Percentiles rank a stretch among this genome's conserved stretches.
These are phyloP conservation scores for Crotalus tigris DNA, from an alignment of 2,113 vertebrate species.

Conservation along the genomic window DNA sequence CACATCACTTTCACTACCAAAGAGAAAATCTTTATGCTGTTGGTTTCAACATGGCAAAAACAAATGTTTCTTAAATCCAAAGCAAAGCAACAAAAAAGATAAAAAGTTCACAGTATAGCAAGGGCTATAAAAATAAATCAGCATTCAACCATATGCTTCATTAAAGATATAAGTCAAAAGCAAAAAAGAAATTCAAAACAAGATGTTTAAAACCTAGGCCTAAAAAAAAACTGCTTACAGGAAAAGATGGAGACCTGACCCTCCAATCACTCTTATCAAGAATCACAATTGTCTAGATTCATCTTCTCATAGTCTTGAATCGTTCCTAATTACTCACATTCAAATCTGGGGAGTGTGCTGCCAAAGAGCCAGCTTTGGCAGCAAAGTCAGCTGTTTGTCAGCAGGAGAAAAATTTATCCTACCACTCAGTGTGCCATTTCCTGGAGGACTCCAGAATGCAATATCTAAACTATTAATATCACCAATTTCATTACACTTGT, in stretches of 20 bases:
- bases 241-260: neutral
- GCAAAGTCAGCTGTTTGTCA: neutral
- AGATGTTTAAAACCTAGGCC: neutral
- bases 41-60: neutral
- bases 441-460: neutral
- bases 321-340: neutral
- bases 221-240: neutral
- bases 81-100: neutral
- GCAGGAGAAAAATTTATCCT: neutral
- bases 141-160: neutral
- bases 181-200: neutral
- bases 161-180: neutral
- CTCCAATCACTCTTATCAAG: neutral
- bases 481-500: neutral
- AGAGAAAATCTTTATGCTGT: neutral
- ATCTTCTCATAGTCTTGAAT: neutral
- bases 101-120: neutral
- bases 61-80: neutral
- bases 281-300: neutral
- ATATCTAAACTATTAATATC: no score
- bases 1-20: neutral
- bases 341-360: neutral
- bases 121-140: neutral
- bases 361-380: neutral
- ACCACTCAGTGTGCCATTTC: neutral